Evolutionary conservation across 1,140 invertebrate genomes (phyloP), one percentile per base, ranked within the genome.

Genomic region (Nomia melanderi): DNA sequence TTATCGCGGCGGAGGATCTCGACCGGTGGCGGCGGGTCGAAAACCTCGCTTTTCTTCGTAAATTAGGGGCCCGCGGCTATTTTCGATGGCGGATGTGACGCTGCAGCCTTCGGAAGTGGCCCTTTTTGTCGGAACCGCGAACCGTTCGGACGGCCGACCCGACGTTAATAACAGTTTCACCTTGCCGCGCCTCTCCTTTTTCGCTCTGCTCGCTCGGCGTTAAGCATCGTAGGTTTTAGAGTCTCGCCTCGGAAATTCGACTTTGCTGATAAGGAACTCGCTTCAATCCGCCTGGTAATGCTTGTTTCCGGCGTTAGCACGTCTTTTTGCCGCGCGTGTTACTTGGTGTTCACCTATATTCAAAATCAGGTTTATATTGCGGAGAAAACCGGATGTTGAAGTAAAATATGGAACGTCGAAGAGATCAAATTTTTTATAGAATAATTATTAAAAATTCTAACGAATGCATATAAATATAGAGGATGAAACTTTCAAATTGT

Each of bases 71-170:
- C 79, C 73, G 79, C 69, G 83, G 82, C 82, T 79, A 83, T 82
- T 83, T 83, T 82, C 75, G 79, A 76, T 84, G 82, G 70, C 85
- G 85, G 85, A 87, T 87, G 82, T 87, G 85, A 87, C 85, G 85
- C 57, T 79, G 84, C 84, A 86, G 69, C 76, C 79, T 85, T 85
- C 84, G 84, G 84, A 85, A 85, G 84, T 85, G 79, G 83, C 79
- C 76, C 79, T 85, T 85, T 85, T 85, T 85, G 83, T 77, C 56
- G 56, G 59, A 71, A 69, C 79, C 71, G 54, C 78, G 74, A 44
- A 71, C 70, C 82, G 27, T 64, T 54, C 80, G 50, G 56, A 41
- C 27, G 31, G 50, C 36, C 62, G 78, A 20, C 78, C 71, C 71
- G 29, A 1, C 63, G 78, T 78, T 84, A 84, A 84, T 79, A 72